Base-by-base conservation (phyloP, 53 echinoderm and acorn worm genomes). In the Crossaster papposus region DNA sequence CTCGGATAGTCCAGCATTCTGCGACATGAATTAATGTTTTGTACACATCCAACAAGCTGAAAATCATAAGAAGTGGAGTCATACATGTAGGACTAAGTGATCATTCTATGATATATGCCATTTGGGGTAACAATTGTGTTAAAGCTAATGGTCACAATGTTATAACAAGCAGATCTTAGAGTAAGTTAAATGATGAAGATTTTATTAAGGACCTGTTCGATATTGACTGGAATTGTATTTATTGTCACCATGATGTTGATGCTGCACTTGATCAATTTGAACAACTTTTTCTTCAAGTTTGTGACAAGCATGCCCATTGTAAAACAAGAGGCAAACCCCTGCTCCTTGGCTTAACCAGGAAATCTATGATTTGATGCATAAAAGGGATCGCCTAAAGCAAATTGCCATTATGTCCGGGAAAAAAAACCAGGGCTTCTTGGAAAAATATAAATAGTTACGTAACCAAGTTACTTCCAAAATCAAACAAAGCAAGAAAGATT, bases 71-170 rank as follows among this genome's bases (percentile, higher is more conserved):
- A n/a, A 77, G 77, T 77, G 77, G 44, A 17, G 77, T 77, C 3
- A 77, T 77, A 23, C 77, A 77, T 77, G 50, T 77, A 26, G 77
- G 77, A 36, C 12, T 77, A 44, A 77, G 77, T 77, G 77, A 77
- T 29, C 77, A 77, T 37, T 77, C 77, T 20, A 36, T 77, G 37
- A 77, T 77, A 77, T 77, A 77, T 20, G 77, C 77, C 44, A 77
- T 38, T 20, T 44, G 23, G 37, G 77, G 77, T 37, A 77, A 77
- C 36, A 77, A 31, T n/a, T 30, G 33, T 32, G 30, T 15, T 72
- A 72, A 72, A 32, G 72, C 30, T 36, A 52, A 52, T 52, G 53
- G 53, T 52, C 72, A 72, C 72, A 72, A 30, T 72, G 4, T 72
- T 33, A 30, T 13, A 23, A 30, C 72, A 18, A 30, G 7, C 29